Evolutionary conservation across 2,888 invertebrate species (phyloP), one percentile per base, ranked within the genome.

Genomic region (Gasteruption jaculator): DNA sequence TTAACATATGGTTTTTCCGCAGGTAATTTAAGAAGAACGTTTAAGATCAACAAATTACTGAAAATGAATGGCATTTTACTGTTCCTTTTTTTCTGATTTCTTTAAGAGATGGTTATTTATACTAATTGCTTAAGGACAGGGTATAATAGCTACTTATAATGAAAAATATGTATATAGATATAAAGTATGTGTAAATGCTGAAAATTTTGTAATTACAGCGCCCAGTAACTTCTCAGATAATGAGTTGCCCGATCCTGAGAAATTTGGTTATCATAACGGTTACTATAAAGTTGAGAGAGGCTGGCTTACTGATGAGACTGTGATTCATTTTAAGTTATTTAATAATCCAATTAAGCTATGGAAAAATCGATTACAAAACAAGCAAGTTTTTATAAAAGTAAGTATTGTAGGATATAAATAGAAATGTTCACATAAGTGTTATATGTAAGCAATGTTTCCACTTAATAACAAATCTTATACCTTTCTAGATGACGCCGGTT

Each of bases 271-370:
- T 55, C 77, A 79, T 56, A 75, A 76, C 55, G 77, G 73, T 10
- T 70, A 72, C 18, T 71, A 72, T 48, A 76, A 77, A 52, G 72
- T 89, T 10, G 85, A 84, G 60, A 78, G 81, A 52, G 92, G 92
- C 10, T 93, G 92, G 92, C 74, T 92, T 19, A 90, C 86, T 25
- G 78, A 79, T 48, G 89, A 90, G 65, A 84, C 85, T n/a, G 75
- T 87, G 39, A 76, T 93, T 32, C 91, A 92, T 66, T 79, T 93
- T 45, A 89, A 91, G 68, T 79, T 91, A 58, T 81, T 82, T 57
- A 85, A 86, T 59, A 83, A 85, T 58, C 86, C 91, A 2, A 78
- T 92, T 42, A 82, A 82, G 50, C 75, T 91, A 37, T 83, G 81
- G 79, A 85, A 85, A 59, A 81, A 82, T 55, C 81, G 83, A 52